Conservation (phyloP, 2,797 vertebrate species). For the Amblyraja radiata region DNA sequence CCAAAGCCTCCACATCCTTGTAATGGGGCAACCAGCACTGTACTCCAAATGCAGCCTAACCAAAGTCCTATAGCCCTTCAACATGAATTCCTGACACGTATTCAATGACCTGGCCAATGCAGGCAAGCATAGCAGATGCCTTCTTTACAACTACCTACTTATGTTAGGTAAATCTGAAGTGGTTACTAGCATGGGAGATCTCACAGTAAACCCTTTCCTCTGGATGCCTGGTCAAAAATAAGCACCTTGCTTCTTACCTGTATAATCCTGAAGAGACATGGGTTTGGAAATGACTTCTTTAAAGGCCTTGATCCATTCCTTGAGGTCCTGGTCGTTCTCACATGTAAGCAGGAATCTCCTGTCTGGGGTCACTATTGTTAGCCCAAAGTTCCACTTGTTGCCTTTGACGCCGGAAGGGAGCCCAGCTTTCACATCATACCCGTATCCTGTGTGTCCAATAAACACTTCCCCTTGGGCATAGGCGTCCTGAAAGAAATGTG, state of each 20-base stretch:
- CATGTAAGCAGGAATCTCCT: slow-evolving; percentile 80
- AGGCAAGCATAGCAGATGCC: too few species aligned
- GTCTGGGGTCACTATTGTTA: slow-evolving; percentile 67
- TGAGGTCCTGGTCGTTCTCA: slow-evolving; percentile 71
- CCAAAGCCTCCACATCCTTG: too few species aligned
- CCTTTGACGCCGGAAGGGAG: slow-evolving; percentile 58
- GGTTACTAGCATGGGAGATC: background rate
- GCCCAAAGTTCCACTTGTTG: slow-evolving; percentile 71
- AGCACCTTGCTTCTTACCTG: slow-evolving; percentile 46
- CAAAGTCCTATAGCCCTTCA: too few species aligned
- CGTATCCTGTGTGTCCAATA: slow-evolving; percentile 66
- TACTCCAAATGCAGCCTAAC: too few species aligned
- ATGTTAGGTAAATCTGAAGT: too few species aligned
- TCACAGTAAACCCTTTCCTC: background rate
- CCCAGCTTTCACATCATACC: slow-evolving; percentile 66
- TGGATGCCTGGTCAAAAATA: background rate
- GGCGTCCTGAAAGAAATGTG: slow-evolving; percentile 63
- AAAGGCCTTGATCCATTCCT: slow-evolving; percentile 75
- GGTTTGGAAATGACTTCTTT: slow-evolving; percentile 62
- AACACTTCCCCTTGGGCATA: slow-evolving; percentile 75
- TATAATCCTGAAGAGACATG: slow-evolving; percentile 62
- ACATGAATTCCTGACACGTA: too few species aligned
- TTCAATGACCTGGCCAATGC: too few species aligned
- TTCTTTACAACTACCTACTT: too few species aligned
- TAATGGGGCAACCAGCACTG: too few species aligned